Evolutionary conservation across 2,113 vertebrate genomes (phyloP).

Genomic region (Labeo rohita): DNA sequence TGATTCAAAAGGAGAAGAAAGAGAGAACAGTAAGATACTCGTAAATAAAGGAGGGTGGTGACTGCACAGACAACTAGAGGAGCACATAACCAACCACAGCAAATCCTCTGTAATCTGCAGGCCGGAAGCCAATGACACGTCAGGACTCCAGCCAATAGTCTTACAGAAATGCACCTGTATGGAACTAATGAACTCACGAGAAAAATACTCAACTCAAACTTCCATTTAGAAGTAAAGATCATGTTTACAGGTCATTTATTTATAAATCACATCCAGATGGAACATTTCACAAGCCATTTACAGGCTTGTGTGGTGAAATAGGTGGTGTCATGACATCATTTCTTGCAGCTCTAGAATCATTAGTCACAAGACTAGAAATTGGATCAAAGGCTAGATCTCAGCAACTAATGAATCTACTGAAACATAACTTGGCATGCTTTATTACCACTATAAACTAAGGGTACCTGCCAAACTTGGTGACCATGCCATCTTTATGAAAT

Average conservation of each 20-base stretch:
- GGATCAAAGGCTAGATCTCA: no score
- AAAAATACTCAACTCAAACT: neutral
- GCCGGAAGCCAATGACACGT: neutral
- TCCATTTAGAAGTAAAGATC: neutral
- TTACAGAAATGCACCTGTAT: neutral
- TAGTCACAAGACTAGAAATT: neutral
- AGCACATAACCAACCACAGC: neutral
- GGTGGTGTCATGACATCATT: neutral
- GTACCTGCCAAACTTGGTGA: no score
- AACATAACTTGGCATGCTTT: no score
- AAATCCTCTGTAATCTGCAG: neutral
- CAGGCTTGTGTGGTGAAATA: neutral
- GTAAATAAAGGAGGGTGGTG: slow-evolving; percentile 14
- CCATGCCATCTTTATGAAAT: no score
- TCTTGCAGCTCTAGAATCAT: neutral
- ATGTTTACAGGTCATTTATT: neutral
- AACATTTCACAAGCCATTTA: neutral
- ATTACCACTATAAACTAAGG: no score
- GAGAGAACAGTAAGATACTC: slow-evolving; percentile 26
- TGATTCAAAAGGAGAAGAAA: slow-evolving; percentile 35
- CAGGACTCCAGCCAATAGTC: neutral
- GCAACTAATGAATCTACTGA: no score
- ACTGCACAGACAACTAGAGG: neutral
- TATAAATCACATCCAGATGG: neutral
- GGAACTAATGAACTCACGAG: neutral